These are phyloP conservation scores for Drosophila elegans DNA, from an alignment of 1,140 invertebrate species.

Conservation along the genomic window DNA sequence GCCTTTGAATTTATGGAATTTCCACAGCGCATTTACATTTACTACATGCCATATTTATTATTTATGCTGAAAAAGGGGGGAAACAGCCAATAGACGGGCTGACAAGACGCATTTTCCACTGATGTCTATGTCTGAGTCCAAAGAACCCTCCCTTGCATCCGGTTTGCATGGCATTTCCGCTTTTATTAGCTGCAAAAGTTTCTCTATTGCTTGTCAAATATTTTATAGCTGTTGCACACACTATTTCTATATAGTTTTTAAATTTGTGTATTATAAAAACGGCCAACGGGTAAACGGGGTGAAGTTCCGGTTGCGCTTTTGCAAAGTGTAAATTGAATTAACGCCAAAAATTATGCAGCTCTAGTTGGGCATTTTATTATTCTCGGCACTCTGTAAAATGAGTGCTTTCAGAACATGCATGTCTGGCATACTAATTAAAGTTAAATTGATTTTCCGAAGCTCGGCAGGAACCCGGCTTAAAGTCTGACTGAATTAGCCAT, in stretches of 20 bases:
- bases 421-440: conserved; percentile 67
- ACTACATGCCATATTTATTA: conserved; percentile 78
- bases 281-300: conserved; percentile 12
- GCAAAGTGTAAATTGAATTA: conserved; percentile 73
- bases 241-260: conserved; percentile 20
- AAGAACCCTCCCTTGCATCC: not conserved
- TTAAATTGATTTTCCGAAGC: conserved; percentile 59
- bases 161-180: conserved; percentile 44
- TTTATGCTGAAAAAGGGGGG: conserved; percentile 39
- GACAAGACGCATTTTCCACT: conserved; percentile 65
- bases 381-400: conserved; percentile 18
- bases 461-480: not conserved
- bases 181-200: conserved; percentile 61
- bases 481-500: conserved; percentile 7
- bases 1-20: conserved; percentile 72
- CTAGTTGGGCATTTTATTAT: conserved; percentile 26
- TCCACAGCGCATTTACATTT: conserved; percentile 75
- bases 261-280: conserved; percentile 32
- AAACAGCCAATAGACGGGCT: conserved; percentile 43
- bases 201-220: conserved; percentile 44
- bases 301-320: conserved; percentile 42
- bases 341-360: conserved; percentile 71
- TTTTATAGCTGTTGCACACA: conserved; percentile 57
- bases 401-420: conserved; percentile 27
- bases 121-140: conserved; percentile 23